Percentiles rank a stretch among this genome's conserved stretches.
phyloP scores from a whole-genome alignment of 2,797 vertebrate genomes.

The Sternotherus odoratus region DNA sequence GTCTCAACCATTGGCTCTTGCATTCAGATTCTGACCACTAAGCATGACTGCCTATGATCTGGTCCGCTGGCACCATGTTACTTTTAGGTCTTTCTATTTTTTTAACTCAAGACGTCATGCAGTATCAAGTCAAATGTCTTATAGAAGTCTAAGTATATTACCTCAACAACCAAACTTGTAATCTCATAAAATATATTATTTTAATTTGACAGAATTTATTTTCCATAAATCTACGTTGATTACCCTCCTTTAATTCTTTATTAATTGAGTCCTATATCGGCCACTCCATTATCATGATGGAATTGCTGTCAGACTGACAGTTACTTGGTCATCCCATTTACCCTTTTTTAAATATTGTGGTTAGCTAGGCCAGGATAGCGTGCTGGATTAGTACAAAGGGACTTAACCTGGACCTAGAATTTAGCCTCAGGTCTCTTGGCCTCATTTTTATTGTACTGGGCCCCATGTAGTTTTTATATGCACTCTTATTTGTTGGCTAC shows the following conservation, averaged over 20 bases:
- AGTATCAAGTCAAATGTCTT: not conserved
- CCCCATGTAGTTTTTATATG: rapidly evolving
- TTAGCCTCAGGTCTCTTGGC: not conserved
- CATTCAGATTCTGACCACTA: not conserved
- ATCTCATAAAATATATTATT: not conserved
- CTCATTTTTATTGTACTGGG: not conserved
- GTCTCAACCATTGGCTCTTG: not conserved
- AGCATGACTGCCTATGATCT: not conserved
- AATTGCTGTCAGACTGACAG: not conserved
- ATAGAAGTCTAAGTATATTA: not conserved
- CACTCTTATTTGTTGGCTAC: not conserved
- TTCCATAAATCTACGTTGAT: not conserved
- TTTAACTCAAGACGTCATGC: not conserved
- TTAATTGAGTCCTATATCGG: not conserved
- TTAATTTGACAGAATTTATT: not conserved
- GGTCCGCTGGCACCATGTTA: not conserved
- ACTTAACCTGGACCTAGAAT: not conserved
- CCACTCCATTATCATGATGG: not conserved
- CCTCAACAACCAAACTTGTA: not conserved
- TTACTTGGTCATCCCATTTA: not conserved
- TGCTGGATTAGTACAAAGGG: not conserved
- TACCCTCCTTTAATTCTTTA: not conserved
- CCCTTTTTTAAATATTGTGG: rapidly evolving
- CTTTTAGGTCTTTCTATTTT: not conserved
- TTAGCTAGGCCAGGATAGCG: not conserved